Evolutionary conservation across 1,140 invertebrate species (phyloP), one percentile per base, ranked within the genome.

Genomic region (Apis cerana): DNA sequence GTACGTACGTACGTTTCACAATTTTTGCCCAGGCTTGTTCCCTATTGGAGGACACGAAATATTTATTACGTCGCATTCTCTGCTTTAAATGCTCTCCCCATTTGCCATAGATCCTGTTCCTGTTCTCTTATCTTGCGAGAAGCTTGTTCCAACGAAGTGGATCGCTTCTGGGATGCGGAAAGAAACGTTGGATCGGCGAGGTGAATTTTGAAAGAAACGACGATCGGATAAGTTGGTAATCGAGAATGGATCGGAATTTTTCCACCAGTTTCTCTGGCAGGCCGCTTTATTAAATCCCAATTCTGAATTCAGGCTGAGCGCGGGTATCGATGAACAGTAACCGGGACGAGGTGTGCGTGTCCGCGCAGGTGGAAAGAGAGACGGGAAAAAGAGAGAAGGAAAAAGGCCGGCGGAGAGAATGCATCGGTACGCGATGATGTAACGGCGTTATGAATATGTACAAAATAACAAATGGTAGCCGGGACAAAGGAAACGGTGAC

Each of bases 361-460:
- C 83, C 86, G 76, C 76, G 64, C 69, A 85, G 72, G 75, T 84
- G 85, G 83, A 83, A 80, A 84, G 83, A 85, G 80, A 79, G 83
- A 87, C 75, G 75, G 69, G 76, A 61, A 76, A 86, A 86, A 88
- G 85, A 85, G 74, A 86, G 85, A 82, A 82, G 79, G 85, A 84
- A 75, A 43, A 84, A 83, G 75, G 78, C 27, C 75, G 58, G 11
- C 4, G 50, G 75, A 88, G 68, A 86, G 84, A 85, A 88, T 85
- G 85, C 87, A 87, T 83, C 82, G 90, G 90, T 90, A 90, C 85
- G 87, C 85, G 85, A 85, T 91, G 90, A 91, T 90, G 90, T 87
- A 92, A 91, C 91, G 75, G 62, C 86, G 89, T 91, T 92, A 91
- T 91, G 91, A 92, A 91, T 92, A 92, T 91, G 91, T 89, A 92